These are phyloP conservation scores for Tribolium freemani DNA, from an alignment of 2,888 invertebrate species.

Conservation along the genomic window DNA sequence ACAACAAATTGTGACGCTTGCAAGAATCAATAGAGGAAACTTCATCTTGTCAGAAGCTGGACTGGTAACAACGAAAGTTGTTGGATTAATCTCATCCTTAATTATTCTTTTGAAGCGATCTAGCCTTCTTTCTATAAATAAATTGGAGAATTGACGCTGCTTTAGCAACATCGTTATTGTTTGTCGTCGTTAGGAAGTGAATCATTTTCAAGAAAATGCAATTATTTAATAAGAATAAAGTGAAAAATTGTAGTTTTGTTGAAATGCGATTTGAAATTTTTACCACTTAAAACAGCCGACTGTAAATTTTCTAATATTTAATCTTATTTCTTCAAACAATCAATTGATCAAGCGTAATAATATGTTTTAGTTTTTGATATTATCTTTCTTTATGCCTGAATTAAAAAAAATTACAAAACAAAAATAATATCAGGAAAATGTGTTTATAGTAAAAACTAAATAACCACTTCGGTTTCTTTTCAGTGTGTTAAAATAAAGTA, in stretches of 20 bases:
- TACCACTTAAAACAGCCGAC: not conserved
- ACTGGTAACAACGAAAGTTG: not conserved
- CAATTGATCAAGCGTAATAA: no score
- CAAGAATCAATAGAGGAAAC: not conserved
- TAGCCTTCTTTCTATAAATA: constrained; percentile 17
- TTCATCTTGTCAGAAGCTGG: not conserved
- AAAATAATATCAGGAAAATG: no score
- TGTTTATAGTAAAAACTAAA: no score
- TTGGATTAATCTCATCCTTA: not conserved
- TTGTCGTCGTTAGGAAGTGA: constrained; percentile 12
- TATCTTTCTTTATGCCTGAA: no score
- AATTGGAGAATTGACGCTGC: constrained; percentile 27
- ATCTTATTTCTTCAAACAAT: no score
- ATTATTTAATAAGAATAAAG: constrained; percentile 14
- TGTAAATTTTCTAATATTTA: no score
- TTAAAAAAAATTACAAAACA: no score
- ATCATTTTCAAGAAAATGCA: constrained; percentile 2
- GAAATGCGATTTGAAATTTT: no score
- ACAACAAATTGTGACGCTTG: not conserved
- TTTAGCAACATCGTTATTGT: not conserved
- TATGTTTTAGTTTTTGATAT: no score
- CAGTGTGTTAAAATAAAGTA: no score
- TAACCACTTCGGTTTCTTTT: no score
- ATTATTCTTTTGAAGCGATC: constrained; percentile 12
- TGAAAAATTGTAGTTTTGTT: constrained; percentile 6